These are phyloP conservation scores for Serinus canaria DNA, from an alignment of 2,113 vertebrate species.

Conservation along the genomic window DNA sequence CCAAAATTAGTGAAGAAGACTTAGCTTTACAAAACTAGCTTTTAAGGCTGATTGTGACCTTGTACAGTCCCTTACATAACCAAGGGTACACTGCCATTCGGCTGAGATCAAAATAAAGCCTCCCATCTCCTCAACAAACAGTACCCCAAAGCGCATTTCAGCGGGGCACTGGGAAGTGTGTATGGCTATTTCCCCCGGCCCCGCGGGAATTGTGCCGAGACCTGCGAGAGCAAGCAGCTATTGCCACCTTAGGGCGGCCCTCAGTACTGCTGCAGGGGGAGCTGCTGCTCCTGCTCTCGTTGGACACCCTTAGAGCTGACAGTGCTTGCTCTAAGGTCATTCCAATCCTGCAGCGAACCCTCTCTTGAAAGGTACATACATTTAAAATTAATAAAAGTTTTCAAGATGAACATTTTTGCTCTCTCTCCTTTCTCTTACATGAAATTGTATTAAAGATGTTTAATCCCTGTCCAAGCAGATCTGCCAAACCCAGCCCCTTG, in stretches of 20 bases:
- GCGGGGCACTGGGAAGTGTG: not conserved
- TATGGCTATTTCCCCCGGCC: not conserved
- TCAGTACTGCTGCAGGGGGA: not conserved
- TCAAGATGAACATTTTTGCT: not conserved
- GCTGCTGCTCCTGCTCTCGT: not conserved
- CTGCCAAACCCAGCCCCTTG: not conserved
- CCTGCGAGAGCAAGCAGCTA: not conserved
- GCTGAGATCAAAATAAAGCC: slow-evolving; percentile 14
- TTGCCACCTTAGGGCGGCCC: slow-evolving; percentile 36
- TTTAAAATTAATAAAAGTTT: not conserved
- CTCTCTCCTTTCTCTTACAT: not conserved
- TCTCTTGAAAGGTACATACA: rapidly evolving
- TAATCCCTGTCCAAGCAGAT: not conserved
- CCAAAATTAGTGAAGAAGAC: not conserved
- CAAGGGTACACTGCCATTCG: not conserved
- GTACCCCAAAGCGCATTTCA: not conserved
- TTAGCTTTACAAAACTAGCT: not conserved
- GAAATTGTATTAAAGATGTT: not conserved
- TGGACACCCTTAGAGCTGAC: rapidly evolving
- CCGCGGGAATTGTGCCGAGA: not conserved
- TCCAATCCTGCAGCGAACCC: not conserved
- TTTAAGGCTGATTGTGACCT: not conserved
- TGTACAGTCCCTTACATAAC: not conserved
- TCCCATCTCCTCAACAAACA: not conserved
- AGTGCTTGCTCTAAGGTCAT: rapidly evolving